Conservation (phyloP, 2,888 invertebrate species). For the Clitarchus hookeri region DNA sequence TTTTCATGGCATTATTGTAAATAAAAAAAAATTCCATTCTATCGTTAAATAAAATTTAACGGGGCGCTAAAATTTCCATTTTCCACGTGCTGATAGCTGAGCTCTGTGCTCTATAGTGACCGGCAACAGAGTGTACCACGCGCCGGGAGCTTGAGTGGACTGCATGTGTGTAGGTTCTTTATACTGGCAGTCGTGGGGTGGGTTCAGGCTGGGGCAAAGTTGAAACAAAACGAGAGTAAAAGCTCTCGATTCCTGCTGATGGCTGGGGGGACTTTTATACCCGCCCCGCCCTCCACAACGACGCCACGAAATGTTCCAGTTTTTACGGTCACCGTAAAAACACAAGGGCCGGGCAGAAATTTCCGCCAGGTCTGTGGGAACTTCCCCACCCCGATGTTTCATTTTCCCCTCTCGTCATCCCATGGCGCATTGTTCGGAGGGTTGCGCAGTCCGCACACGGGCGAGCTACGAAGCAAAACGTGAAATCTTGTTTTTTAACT, state of each 20-base stretch:
- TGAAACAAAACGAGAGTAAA: constrained; percentile 26
- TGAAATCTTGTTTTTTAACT: too few species aligned
- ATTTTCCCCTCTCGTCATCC: neutral
- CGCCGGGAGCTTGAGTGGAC: neutral
- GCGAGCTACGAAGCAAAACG: too few species aligned
- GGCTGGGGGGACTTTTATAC: neutral
- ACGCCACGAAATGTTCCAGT: constrained; percentile 8
- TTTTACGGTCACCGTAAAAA: constrained; percentile 14
- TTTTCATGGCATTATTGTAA: too few species aligned
- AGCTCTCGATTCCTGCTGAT: constrained; percentile 12
- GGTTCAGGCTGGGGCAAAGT: constrained; percentile 16
- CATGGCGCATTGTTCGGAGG: too few species aligned
- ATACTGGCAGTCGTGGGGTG: neutral
- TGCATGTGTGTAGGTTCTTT: neutral
- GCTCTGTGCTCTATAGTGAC: neutral
- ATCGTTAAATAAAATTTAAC: too few species aligned
- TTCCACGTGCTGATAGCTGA: too few species aligned
- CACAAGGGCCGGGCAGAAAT: neutral
- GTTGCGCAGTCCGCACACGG: too few species aligned
- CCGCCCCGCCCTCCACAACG: neutral
- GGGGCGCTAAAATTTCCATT: too few species aligned
- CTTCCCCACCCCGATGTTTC: neutral
- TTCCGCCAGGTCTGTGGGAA: neutral
- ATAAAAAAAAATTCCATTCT: too few species aligned
- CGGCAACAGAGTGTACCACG: neutral